Evolutionary conservation across 2,113 vertebrate species (phyloP).

Genomic region (Tragelaphus scriptus): DNA sequence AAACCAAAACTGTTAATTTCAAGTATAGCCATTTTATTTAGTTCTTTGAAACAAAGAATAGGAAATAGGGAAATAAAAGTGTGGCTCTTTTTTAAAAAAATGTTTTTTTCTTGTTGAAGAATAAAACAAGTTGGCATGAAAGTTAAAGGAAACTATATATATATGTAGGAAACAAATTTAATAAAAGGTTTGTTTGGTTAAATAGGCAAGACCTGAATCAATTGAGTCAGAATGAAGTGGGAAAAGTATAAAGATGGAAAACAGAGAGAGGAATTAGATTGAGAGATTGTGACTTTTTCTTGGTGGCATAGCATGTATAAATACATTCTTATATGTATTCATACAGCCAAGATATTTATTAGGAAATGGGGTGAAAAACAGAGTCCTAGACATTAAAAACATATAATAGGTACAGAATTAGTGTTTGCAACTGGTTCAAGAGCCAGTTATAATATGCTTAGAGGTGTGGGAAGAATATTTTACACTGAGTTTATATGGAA

Average conservation of each 20-base stretch:
- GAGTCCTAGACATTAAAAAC: neutral
- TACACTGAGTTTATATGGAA: neutral
- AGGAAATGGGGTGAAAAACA: neutral
- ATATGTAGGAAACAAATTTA: neutral
- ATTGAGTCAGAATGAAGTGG: neutral
- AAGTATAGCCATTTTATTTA: neutral
- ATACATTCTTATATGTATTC: neutral
- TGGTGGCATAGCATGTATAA: neutral
- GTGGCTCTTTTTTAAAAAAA: neutral
- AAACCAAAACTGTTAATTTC: neutral
- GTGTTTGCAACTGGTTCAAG: neutral
- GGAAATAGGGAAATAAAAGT: neutral
- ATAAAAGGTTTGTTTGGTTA: neutral
- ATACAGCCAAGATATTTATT: neutral
- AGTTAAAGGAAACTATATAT: neutral
- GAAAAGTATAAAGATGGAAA: neutral
- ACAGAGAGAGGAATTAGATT: neutral
- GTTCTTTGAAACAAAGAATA: neutral
- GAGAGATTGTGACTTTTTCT: neutral
- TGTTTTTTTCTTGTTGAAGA: neutral
- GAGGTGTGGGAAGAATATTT: neutral
- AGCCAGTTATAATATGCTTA: neutral
- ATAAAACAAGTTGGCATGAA: neutral
- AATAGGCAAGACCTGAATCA: neutral
- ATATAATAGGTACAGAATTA: neutral